These are phyloP conservation scores for Peromyscus maniculatus DNA, from an alignment of 2,113 vertebrate species.

Conservation along the genomic window DNA sequence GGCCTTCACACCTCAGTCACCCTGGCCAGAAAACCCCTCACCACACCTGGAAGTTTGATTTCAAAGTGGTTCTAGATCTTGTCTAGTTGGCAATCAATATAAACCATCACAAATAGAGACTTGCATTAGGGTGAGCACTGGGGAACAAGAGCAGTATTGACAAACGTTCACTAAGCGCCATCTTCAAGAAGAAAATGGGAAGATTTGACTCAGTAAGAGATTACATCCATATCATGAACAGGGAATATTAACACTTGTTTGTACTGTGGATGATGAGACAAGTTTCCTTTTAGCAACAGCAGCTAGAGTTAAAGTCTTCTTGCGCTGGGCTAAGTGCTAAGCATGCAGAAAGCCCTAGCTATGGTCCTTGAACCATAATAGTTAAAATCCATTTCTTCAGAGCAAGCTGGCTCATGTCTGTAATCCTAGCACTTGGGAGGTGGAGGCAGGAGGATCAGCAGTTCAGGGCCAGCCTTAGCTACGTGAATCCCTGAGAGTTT, in stretches of 20 bases:
- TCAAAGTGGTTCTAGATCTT: not conserved
- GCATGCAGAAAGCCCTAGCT: too few relatives aligned
- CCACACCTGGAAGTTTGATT: too few relatives aligned
- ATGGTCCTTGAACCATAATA: not conserved
- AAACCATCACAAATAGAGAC: not conserved
- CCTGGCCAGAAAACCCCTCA: not conserved
- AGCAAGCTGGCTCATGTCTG: not conserved
- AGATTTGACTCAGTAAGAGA: not conserved
- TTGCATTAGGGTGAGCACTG: not conserved
- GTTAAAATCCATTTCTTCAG: not conserved
- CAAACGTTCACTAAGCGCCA: not conserved
- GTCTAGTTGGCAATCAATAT: not conserved
- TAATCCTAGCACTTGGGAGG: not conserved
- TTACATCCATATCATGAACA: not conserved
- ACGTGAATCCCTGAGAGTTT: not conserved
- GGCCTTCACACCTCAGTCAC: not conserved
- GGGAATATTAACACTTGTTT: not conserved
- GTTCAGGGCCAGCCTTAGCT: not conserved
- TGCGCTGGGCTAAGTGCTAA: not conserved
- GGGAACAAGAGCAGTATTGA: not conserved
- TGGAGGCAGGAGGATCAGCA: not conserved
- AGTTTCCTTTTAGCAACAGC: not conserved
- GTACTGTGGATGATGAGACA: not conserved
- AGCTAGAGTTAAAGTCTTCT: not conserved
- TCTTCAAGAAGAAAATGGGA: not conserved